Base-by-base conservation (phyloP, 2,113 vertebrate species). In the Gulo gulo region DNA sequence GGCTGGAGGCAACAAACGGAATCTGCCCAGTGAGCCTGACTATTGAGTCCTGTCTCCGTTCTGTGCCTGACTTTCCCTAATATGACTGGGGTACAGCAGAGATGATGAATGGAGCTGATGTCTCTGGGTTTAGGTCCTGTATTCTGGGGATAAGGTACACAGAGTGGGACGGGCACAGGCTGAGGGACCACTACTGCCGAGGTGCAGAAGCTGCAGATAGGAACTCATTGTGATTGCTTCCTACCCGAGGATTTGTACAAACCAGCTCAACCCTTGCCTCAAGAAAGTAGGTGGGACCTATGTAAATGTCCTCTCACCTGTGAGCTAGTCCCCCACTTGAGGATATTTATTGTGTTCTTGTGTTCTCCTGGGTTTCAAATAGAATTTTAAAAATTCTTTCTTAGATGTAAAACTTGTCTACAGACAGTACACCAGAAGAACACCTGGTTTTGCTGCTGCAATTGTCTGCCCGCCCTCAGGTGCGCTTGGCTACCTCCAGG, bases 1-100 rank as follows among this genome's bases (percentile, higher is more conserved):
- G 96, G 84, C 95, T 97, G 94, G 94, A 97, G 94, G 94, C 98
- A 96, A 95, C 88, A 85, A 97, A 88, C 0, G n/a, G 95, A 94
- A 96, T 93, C 88, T 96, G 81, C 92, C 96, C 90, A 69, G 74
- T 90, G 90, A 97, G 79, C 21, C 20, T 92, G 61, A 82, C 73
- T 81, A 71, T 88, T 83, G 82, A 65, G 87, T 89, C 29, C 88
- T 87, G 65, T 82, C 69, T 95, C 63, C 36, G 16, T 71, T 96
- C 73, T 84, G 61, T 74, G 52, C 74, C 73, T 93, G 79, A 47
- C 67, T 96, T 50, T 83, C 67, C 84, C 80, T 81, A 79, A 59
- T 63, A 16, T 47, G 74, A 97, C 14, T 85, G 69, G 83, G 89
- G 57, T 85, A 82, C 50, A 39, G 95, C 71, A 80, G 63, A 80